Base-by-base conservation (phyloP, 2,113 vertebrate genomes). In the Nasalis larvatus region DNA sequence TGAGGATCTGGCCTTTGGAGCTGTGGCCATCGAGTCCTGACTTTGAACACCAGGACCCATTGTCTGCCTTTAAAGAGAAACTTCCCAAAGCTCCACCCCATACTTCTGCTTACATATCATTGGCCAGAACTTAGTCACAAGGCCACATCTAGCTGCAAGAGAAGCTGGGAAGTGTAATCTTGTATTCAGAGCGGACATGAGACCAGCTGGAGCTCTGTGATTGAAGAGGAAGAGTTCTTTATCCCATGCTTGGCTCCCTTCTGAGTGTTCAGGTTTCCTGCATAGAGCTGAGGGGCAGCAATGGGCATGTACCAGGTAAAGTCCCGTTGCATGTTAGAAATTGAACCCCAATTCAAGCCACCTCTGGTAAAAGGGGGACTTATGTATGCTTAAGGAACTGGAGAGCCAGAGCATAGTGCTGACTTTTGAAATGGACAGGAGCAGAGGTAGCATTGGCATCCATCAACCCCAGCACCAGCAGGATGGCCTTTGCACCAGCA, bases 151-250 rank as follows among this genome's bases (percentile, higher is more conserved):
- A 42, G 63, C 85, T 92, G 52, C 95, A 96, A 87, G 56, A 58
- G 91, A 91, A 77, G 85, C 93, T 96, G 56, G 49, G 83, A 83
- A 77, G 23, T 42, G 12, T 21, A 90, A 81, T 66, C 32, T 90
- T 92, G 63, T 14, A 32, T 56, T 35, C n/a, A 49, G 12, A 94
- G 56, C 9, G 9, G 21, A 11, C 30, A 10, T 37, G 42, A 58
- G 35, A 42, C 2, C 40, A 37, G 32, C 37, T 84, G 14, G 52
- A 42, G 49, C 20, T 94, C 32, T 32, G 60, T 83, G 60, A 32
- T 11, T 10, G 14, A 78, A 5, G 16, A 82, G 21, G 18, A 54
- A 81, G 35, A 60, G 25, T 14, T 76, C 35, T 81, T 6, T 4
- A 3, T 45, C 21, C 71, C 17, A 1, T 21, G 37, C 21, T 23